Conservation (phyloP, 37 sponge, comb jelly and placozoan species). For the Oopsacas minuta region DNA sequence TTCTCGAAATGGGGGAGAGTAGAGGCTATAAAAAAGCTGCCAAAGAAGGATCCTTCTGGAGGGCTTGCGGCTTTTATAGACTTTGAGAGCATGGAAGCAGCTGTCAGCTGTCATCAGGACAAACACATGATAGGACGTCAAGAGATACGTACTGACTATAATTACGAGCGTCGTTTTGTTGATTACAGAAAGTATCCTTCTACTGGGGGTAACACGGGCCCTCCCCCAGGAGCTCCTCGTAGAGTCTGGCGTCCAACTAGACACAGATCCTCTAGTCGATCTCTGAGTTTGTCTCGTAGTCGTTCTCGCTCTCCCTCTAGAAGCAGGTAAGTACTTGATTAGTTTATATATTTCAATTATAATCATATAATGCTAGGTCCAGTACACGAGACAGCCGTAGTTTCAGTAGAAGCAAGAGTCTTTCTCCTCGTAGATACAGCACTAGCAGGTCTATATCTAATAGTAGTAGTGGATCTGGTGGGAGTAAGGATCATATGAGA, state of each 20-base stretch:
- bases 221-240: background rate
- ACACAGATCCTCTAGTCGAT: background rate
- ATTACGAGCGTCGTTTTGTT: conserved; percentile 22
- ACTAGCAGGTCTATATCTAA: background rate
- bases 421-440: background rate
- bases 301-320: background rate
- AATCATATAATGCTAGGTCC: too few relatives aligned
- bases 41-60: conserved; percentile 39
- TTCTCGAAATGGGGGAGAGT: conserved; percentile 61
- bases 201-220: background rate
- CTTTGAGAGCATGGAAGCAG: conserved; percentile 43
- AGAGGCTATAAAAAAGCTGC: conserved; percentile 61
- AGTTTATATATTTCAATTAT: too few relatives aligned
- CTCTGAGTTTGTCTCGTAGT: conserved; percentile 7
- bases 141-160: conserved; percentile 57
- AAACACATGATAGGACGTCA: conserved; percentile 27
- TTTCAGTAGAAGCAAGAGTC: background rate
- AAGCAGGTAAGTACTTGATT: background rate
- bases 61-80: conserved; percentile 75
- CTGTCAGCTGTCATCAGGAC: conserved; percentile 45
- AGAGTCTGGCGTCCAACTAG: background rate
- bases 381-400: background rate
- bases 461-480: background rate
- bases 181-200: conserved; percentile 9
- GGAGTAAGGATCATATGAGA: background rate